Percentiles rank a stretch among this genome's conserved stretches.
phyloP scores from a whole-genome alignment of 2,113 vertebrate species.

The Jacana jacana region DNA sequence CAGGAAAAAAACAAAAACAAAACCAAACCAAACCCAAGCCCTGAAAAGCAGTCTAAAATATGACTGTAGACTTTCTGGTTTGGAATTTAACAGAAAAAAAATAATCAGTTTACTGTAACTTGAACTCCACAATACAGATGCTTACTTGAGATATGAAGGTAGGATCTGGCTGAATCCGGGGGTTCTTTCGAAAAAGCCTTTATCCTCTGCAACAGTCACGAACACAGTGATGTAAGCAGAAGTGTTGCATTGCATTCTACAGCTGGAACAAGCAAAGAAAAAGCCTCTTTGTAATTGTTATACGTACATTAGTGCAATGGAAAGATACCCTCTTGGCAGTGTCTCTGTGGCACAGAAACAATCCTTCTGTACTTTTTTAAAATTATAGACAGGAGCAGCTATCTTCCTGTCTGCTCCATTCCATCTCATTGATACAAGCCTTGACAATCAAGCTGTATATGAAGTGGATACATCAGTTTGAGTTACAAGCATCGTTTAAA shows the following conservation, averaged over 20 bases:
- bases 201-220: not conserved
- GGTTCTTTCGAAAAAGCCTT: not conserved
- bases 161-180: not conserved
- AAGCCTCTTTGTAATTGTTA: not conserved
- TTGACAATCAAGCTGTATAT: not conserved
- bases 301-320: not conserved
- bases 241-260: not conserved
- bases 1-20: not conserved
- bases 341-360: not conserved
- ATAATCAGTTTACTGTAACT: not conserved
- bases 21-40: not conserved
- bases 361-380: not conserved
- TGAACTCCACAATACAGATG: not conserved
- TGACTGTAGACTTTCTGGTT: not conserved
- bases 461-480: not conserved
- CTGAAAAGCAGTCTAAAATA: not conserved
- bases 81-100: not conserved
- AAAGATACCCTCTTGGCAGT: not conserved
- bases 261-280: not conserved
- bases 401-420: not conserved
- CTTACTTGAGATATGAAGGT: not conserved
- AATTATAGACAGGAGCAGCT: not conserved
- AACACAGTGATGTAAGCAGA: not conserved
- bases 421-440: not conserved
- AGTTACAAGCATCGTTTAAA: not conserved